A percentile compares a stretch with the other conserved stretches of the same genome.
These are phyloP conservation scores for Mormyrops attenuatus DNA, from an alignment of 2,797 vertebrate species.

Conservation along the genomic window DNA sequence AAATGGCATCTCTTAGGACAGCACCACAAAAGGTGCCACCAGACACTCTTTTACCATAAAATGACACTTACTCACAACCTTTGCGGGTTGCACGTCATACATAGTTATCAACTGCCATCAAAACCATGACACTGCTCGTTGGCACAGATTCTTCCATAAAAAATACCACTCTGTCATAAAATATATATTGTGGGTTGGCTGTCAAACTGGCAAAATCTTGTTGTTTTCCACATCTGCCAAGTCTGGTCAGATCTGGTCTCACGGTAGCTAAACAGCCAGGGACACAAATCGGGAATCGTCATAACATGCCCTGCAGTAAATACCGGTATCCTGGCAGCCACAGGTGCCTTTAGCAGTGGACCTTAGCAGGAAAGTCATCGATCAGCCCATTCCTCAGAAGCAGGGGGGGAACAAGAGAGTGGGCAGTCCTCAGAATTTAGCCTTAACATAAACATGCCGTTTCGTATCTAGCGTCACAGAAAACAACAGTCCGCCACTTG, in stretches of 20 bases:
- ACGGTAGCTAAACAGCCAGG: not conserved
- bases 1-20: not conserved
- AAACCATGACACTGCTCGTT: not conserved
- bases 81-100: not conserved
- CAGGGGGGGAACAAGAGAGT: not conserved
- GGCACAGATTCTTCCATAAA: not conserved
- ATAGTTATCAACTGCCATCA: not conserved
- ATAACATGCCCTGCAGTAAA: not conserved
- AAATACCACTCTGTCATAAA: not conserved
- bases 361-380: not conserved
- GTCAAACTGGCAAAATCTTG: not conserved
- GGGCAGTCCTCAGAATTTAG: not conserved
- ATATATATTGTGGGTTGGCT: not conserved
- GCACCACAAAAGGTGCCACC: not conserved
- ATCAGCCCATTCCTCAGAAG: not conserved
- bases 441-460: not conserved
- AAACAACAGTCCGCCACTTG: not conserved
- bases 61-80: not conserved
- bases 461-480: not conserved
- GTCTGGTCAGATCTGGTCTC: not conserved
- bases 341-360: not conserved
- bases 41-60: not conserved
- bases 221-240: not conserved
- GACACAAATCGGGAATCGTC: not conserved
- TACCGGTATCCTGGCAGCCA: not conserved